phyloP scores from a whole-genome alignment of 2,888 invertebrate genomes.

The Ryuthela nishihirai region DNA sequence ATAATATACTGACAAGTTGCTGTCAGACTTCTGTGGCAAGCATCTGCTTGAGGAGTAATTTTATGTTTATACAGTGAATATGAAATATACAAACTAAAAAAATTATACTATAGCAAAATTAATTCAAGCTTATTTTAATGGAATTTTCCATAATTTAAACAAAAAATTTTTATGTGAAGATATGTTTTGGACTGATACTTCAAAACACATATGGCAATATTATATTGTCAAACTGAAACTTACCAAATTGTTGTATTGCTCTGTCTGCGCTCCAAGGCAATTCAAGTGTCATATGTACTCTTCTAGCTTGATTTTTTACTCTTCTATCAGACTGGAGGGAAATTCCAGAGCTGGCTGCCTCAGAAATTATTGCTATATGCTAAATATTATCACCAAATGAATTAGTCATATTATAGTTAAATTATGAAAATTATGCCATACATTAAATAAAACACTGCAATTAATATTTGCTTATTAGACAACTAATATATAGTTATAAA shows the following conservation, averaged over 20 bases:
- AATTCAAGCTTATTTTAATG: too few relatives aligned
- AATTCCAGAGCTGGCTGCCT: slow-evolving; percentile 97
- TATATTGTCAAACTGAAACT: slow-evolving; percentile 43
- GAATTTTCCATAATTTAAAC: too few relatives aligned
- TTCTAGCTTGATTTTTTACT: slow-evolving; percentile 83
- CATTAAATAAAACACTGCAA: slow-evolving; percentile 1
- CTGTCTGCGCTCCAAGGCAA: slow-evolving; percentile 99
- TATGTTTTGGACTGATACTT: too few relatives aligned
- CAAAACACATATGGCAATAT: background rate
- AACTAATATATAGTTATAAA: too few relatives aligned
- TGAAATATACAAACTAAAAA: too few relatives aligned
- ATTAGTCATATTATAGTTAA: slow-evolving; percentile 5
- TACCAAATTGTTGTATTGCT: slow-evolving; percentile 97
- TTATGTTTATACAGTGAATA: too few relatives aligned
- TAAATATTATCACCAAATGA: slow-evolving; percentile 42
- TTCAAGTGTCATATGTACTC: slow-evolving; percentile 97
- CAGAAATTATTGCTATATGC: slow-evolving; percentile 95
- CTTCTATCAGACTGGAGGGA: slow-evolving; percentile 93
- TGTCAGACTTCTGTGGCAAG: too few relatives aligned
- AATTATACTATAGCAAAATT: too few relatives aligned
- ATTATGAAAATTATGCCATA: background rate
- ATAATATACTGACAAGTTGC: too few relatives aligned
- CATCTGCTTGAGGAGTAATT: too few relatives aligned
- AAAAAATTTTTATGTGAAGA: too few relatives aligned
- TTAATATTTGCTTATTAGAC: too few relatives aligned